A percentile compares a stretch with the other conserved stretches of the same genome.
Conservation (phyloP, 2,113 vertebrate species). For the Peromyscus leucopus region DNA sequence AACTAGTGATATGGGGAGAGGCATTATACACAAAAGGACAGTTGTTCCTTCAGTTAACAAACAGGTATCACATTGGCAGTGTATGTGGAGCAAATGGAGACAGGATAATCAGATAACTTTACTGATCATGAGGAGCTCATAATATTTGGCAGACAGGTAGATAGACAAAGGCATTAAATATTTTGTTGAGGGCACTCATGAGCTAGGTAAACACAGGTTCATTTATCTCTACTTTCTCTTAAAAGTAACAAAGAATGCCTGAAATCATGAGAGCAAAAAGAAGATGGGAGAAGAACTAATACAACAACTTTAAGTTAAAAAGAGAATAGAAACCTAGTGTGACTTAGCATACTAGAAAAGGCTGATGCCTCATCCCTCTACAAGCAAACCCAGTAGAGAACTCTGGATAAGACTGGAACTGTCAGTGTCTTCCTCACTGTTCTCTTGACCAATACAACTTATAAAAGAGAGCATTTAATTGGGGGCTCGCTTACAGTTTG, state of each 20-base stretch:
- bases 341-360: neutral
- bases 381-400: neutral
- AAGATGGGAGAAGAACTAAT: neutral
- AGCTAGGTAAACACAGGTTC: neutral
- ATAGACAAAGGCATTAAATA: neutral
- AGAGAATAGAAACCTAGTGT: neutral
- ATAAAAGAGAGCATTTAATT: neutral
- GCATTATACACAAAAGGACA: neutral
- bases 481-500: neutral
- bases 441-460: neutral
- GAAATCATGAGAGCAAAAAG: neutral
- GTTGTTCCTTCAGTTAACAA: neutral
- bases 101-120: neutral
- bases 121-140: neutral
- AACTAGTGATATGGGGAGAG: neutral
- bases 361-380: neutral
- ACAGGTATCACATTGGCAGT: neutral
- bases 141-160: neutral
- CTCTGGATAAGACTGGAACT: neutral
- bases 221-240: neutral
- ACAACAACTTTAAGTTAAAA: neutral
- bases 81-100: neutral
- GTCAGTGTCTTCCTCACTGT: neutral
- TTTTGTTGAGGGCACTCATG: neutral
- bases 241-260: neutral